Percentiles rank a stretch among this genome's conserved stretches.
These are phyloP conservation scores for Eufriesea mexicana DNA, from an alignment of 1,140 invertebrate species.

Conservation along the genomic window DNA sequence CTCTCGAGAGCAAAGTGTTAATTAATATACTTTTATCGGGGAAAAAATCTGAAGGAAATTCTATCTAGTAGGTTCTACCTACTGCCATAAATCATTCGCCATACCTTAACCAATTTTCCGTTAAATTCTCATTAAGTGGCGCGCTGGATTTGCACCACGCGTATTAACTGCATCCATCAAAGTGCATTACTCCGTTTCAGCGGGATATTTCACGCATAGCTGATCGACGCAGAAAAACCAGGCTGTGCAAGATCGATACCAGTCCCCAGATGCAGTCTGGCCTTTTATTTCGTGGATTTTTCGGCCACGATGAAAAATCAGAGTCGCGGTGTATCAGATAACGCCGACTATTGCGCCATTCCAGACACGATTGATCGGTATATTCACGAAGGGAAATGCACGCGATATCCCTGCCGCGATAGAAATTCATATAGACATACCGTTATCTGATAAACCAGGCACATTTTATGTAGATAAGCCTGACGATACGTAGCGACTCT, in stretches of 20 bases:
- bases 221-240: not conserved
- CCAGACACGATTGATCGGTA: not conserved
- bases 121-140: not conserved
- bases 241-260: not conserved
- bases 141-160: not conserved
- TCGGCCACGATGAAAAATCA: not conserved
- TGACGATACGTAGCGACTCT: not conserved
- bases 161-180: not conserved
- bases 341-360: conserved; percentile 1
- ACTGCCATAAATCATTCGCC: no score
- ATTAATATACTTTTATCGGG: no score
- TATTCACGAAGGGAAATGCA: not conserved
- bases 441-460: conserved; percentile 2
- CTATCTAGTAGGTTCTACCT: not conserved
- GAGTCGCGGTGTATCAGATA: not conserved
- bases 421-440: not conserved
- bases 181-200: not conserved
- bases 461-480: not conserved
- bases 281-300: not conserved
- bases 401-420: not conserved
- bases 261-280: not conserved
- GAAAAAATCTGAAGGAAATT: not conserved
- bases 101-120: not conserved
- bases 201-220: conserved; percentile 23
- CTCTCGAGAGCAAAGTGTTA: no score